Evolutionary conservation across 2,113 vertebrate genomes (phyloP).

Genomic region (Aleadryas rufinucha): DNA sequence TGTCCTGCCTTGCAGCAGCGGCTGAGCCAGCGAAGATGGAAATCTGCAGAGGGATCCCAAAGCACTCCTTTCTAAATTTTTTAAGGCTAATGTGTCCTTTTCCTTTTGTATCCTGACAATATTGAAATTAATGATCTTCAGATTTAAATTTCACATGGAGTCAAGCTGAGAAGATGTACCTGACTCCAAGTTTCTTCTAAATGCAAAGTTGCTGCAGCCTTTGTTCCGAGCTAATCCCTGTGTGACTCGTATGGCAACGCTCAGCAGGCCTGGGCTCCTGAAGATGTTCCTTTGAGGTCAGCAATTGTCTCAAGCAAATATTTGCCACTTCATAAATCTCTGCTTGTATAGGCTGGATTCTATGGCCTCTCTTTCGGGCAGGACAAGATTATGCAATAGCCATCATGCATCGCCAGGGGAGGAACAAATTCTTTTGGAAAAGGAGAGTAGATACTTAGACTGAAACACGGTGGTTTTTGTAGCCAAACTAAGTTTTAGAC

Average conservation of each 20-base stretch:
- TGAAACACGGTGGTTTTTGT: background rate
- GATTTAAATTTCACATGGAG: slow-evolving; percentile 40
- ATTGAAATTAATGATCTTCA: background rate
- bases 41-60: background rate
- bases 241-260: slow-evolving; percentile 40
- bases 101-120: background rate
- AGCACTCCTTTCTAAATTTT: background rate
- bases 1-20: background rate
- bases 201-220: slow-evolving; percentile 3
- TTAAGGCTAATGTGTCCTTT: slow-evolving; percentile 5
- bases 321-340: slow-evolving; percentile 53
- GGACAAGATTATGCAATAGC: background rate
- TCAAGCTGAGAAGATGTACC: slow-evolving; percentile 37
- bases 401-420: slow-evolving; percentile 22
- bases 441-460: background rate
- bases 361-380: background rate
- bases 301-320: slow-evolving; percentile 50
- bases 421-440: background rate
- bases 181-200: slow-evolving; percentile 49
- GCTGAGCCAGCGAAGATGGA: background rate
- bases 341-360: slow-evolving; percentile 24
- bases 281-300: slow-evolving; percentile 53
- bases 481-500: background rate
- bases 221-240: slow-evolving; percentile 21
- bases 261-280: slow-evolving; percentile 41